Conservation (phyloP, 2,888 invertebrate genomes). For the Campaea margaritaria region DNA sequence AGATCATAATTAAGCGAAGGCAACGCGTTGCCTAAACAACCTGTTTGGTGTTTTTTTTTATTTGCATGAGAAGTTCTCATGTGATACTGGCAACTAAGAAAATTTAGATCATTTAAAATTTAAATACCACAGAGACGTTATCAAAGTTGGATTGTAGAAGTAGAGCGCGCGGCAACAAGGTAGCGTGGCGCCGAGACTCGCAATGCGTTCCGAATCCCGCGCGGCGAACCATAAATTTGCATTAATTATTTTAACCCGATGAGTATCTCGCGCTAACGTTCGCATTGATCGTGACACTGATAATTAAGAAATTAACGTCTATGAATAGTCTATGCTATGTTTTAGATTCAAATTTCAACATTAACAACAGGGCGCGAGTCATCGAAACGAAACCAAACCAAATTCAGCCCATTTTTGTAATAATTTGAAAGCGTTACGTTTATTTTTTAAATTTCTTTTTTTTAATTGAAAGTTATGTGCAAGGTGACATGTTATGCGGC, state of each 20-base stretch:
- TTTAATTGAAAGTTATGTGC: constrained; percentile 59
- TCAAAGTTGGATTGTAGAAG: constrained; percentile 23
- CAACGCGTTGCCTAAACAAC: not conserved
- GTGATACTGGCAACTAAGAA: constrained; percentile 23
- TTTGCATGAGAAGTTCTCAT: constrained; percentile 27
- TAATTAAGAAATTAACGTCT: constrained; percentile 50
- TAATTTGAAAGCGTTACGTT: constrained; percentile 42
- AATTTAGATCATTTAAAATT: constrained; percentile 26
- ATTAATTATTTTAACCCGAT: constrained; percentile 69
- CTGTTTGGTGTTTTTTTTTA: constrained; percentile 15
- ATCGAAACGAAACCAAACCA: constrained; percentile 35
- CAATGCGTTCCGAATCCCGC: constrained; percentile 49
- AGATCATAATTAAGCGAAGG: no score
- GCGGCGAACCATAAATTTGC: constrained; percentile 59
- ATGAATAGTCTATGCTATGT: constrained; percentile 30
- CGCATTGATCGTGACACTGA: constrained; percentile 63
- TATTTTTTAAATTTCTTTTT: constrained; percentile 14
- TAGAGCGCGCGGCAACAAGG: constrained; percentile 35
- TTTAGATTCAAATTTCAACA: constrained; percentile 37
- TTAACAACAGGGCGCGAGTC: constrained; percentile 13
- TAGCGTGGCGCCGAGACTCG: constrained; percentile 34
- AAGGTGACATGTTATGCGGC: constrained; percentile 69
- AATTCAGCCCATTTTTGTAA: constrained; percentile 36
- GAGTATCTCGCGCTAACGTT: constrained; percentile 61
- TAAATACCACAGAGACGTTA: constrained; percentile 21